Conservation (phyloP, 2,113 vertebrate genomes). For the Scartelaos histophorus region DNA sequence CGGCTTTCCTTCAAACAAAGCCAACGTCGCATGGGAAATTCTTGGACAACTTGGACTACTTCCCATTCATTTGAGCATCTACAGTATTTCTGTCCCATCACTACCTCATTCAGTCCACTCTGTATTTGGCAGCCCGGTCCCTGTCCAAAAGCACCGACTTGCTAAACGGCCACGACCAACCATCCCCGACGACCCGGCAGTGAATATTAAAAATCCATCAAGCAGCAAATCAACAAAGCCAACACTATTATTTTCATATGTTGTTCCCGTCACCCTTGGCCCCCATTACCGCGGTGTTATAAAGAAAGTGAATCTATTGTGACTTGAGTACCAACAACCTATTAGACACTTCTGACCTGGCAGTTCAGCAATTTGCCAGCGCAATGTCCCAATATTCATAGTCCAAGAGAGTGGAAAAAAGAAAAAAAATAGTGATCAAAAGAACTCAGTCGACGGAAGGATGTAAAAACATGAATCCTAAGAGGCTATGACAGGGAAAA, state of each 20-base stretch:
- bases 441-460: conserved; percentile 22
- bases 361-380: conserved; percentile 62
- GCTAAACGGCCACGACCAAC: conserved; percentile 57
- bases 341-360: conserved; percentile 68
- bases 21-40: neutral
- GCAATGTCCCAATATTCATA: conserved; percentile 25
- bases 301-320: conserved; percentile 64
- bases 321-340: conserved; percentile 57
- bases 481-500: conserved; percentile 50
- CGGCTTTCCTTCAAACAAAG: neutral
- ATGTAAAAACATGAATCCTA: conserved; percentile 31
- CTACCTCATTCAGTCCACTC: conserved; percentile 34
- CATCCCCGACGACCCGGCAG: conserved; percentile 53
- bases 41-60: conserved; percentile 33
- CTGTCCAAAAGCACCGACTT: conserved; percentile 37
- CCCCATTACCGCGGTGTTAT: conserved; percentile 61
- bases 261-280: conserved; percentile 62
- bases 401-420: neutral
- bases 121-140: conserved; percentile 22
- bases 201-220: conserved; percentile 75
- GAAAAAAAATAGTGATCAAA: conserved; percentile 10
- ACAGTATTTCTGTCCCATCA: conserved; percentile 26
- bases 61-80: conserved; percentile 58
- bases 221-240: conserved; percentile 62
- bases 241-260: conserved; percentile 71